Conservation (phyloP, 2,888 invertebrate species). For the Sarcophaga variegata region DNA sequence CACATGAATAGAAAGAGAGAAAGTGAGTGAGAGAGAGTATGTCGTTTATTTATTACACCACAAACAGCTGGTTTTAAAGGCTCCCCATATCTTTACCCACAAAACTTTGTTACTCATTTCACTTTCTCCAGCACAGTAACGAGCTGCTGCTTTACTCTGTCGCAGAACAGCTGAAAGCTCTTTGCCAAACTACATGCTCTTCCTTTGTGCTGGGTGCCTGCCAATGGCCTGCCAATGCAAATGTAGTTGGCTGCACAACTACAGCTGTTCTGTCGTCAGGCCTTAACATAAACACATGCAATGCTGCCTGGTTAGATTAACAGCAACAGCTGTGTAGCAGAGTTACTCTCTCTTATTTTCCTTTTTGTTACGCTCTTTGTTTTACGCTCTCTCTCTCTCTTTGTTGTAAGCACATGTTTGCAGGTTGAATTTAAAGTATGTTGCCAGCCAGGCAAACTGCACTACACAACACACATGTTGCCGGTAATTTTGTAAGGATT, state of each 20-base stretch:
- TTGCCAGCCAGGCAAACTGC: slow-evolving; percentile 23
- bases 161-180: slow-evolving; percentile 28
- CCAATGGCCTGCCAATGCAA: background rate
- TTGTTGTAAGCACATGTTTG: background rate
- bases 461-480: slow-evolving; percentile 61
- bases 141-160: background rate
- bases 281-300: slow-evolving; percentile 16
- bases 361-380: background rate
- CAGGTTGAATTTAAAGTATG: slow-evolving; percentile 4
- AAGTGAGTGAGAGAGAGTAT: slow-evolving; percentile 16
- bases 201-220: background rate
- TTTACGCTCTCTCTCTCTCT: background rate
- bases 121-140: slow-evolving; percentile 57
- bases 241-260: slow-evolving; percentile 63
- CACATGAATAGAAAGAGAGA: background rate
- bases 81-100: background rate
- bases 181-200: slow-evolving; percentile 42
- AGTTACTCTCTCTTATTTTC: background rate
- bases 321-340: slow-evolving; percentile 58
- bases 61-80: slow-evolving; percentile 55
- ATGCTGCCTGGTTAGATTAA: slow-evolving; percentile 23
- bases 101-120: slow-evolving; percentile 35
- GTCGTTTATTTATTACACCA: too few species aligned
- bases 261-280: slow-evolving; percentile 66
- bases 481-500: slow-evolving; percentile 34